Evolutionary conservation across 1,140 invertebrate genomes (phyloP).

Genomic region (Orussus abietinus): DNA sequence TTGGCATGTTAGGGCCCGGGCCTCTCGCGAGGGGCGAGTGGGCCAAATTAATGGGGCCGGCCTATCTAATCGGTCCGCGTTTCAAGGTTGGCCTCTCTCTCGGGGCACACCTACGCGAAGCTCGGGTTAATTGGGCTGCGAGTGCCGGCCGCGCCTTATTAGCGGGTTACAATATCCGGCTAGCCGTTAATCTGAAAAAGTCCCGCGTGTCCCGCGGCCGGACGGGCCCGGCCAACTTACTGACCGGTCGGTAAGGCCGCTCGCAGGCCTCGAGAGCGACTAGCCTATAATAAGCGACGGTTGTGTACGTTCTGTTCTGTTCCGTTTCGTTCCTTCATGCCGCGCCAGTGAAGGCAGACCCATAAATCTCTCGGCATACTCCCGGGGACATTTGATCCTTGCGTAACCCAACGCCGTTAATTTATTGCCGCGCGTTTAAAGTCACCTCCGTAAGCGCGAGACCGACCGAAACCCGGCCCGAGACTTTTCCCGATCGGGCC

Average conservation of each 20-base stretch:
- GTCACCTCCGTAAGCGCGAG: constrained; percentile 49
- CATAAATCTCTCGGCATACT: constrained; percentile 54
- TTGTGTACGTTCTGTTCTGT: constrained; percentile 45
- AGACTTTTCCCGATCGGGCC: constrained; percentile 40
- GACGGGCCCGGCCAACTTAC: too few species aligned
- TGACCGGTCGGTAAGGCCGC: constrained; percentile 30
- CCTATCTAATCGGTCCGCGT: constrained; percentile 45
- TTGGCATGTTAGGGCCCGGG: too few species aligned
- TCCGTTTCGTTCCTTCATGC: constrained; percentile 50
- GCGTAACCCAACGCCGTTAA: constrained; percentile 56
- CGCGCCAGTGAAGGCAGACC: constrained; percentile 51
- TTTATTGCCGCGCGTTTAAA: constrained; percentile 55
- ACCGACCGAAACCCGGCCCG: constrained; percentile 14
- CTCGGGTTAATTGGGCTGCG: constrained; percentile 41
- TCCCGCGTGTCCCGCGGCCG: constrained; percentile 47
- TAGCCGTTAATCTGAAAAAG: constrained; percentile 51
- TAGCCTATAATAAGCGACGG: constrained; percentile 52
- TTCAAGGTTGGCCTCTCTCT: constrained; percentile 33
- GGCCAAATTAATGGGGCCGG: constrained; percentile 43
- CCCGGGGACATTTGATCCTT: constrained; percentile 56
- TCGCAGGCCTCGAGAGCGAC: constrained; percentile 29
- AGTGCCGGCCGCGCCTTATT: constrained; percentile 47
- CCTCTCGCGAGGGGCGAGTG: too few species aligned
- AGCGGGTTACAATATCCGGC: constrained; percentile 46
- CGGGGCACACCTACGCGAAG: constrained; percentile 37